Evolutionary conservation across 2,888 invertebrate species (phyloP).

Genomic region (Coleophora flavipennella): DNA sequence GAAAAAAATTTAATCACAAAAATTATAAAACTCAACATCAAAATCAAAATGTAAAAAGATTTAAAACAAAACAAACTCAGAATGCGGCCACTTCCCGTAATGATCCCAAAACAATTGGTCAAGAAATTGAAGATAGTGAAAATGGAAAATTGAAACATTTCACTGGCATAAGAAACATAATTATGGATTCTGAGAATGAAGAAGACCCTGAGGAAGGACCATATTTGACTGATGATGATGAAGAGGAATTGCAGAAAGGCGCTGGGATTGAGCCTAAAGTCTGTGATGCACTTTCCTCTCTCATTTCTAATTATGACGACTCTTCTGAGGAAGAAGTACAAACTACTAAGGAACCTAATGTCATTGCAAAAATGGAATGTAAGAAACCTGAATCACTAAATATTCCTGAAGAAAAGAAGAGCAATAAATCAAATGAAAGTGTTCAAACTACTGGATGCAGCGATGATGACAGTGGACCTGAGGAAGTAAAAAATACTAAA

Average conservation of each 20-base stretch:
- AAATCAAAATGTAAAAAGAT: not conserved
- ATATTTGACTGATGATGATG: constrained; percentile 52
- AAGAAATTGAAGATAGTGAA: not conserved
- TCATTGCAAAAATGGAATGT: no score
- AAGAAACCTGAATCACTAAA: no score
- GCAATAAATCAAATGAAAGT: no score
- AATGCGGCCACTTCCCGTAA: no score
- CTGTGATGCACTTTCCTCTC: constrained; percentile 69
- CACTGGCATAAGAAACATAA: constrained; percentile 53
- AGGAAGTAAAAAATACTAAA: constrained; percentile 38
- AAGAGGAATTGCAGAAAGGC: constrained; percentile 17
- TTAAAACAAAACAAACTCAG: no score
- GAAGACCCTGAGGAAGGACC: constrained; percentile 17
- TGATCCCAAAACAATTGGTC: no score
- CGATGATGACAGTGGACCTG: constrained; percentile 63
- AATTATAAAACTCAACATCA: constrained; percentile 6
- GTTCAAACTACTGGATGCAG: constrained; percentile 3
- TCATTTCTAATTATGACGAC: constrained; percentile 69
- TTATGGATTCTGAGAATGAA: constrained; percentile 26
- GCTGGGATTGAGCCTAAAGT: constrained; percentile 30
- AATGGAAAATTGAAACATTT: constrained; percentile 35
- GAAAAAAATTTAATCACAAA: no score
- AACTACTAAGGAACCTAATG: not conserved
- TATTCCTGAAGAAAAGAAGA: no score
- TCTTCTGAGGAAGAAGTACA: constrained; percentile 61